Evolutionary conservation across 1,140 invertebrate genomes (phyloP), one percentile per base, ranked within the genome.

Genomic region (Scaptodrosophila lebanonensis): DNA sequence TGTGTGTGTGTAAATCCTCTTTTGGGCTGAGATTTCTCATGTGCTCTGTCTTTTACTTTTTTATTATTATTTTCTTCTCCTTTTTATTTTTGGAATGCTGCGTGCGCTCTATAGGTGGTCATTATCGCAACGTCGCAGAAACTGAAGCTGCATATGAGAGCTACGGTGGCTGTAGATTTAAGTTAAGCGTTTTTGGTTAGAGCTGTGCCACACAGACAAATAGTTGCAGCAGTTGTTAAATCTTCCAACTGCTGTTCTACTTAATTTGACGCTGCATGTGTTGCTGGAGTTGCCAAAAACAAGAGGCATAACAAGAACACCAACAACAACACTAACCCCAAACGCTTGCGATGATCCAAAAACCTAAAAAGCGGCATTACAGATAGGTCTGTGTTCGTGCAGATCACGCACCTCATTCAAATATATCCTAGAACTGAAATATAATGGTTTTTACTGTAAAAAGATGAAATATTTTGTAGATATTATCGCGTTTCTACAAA

Each of bases 181-280:
- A n/a, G n/a, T n/a, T n/a, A n/a, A n/a, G n/a, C n/a, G n/a, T n/a
- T n/a, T n/a, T n/a, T n/a, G n/a, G n/a, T n/a, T n/a, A n/a, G n/a
- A n/a, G n/a, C n/a, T n/a, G 79, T 48, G 25, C 18, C 9, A 44
- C 39, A 50, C 42, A 60, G 25, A 39, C 11, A 39, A 7, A 27
- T 33, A 42, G 33, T 27, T 50, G 63, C 59, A 32, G 44, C 59
- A 48, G 49, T 73, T 68, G 50, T 48, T 62, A 18, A 57, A 66
- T 72, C 47, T 49, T 66, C 44, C 73, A 66, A 66, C 68, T 66
- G 75, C 57, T 82, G 75, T 70, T 82, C 75, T 83, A 82, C 66
- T 82, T 82, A 82, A 82, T 82, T 82, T 82, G 69, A 61, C 62
- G 75, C 75, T 82, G 75, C 73, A 69, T 79, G 75, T 75, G 52